Conservation (phyloP, 37 sponge, comb jelly and placozoan genomes). For the Beroe forskalii region DNA sequence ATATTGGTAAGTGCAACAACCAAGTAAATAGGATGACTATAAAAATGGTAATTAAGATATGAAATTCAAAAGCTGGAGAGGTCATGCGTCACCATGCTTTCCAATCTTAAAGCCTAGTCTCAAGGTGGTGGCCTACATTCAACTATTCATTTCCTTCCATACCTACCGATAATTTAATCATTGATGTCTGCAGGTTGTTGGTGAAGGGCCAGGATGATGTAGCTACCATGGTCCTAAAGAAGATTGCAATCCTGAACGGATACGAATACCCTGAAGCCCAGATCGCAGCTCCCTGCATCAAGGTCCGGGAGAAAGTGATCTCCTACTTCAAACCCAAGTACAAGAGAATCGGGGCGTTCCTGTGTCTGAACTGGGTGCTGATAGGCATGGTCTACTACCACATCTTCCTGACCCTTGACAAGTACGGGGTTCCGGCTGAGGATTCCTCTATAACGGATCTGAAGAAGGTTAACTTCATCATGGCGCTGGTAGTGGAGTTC, state of each 20-base stretch:
- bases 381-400: slow-evolving; percentile 46
- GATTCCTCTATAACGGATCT: neutral
- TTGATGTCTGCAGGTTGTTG: slow-evolving; percentile 23
- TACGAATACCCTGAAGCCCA: neutral
- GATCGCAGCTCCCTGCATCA: neutral
- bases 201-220: slow-evolving; percentile 25
- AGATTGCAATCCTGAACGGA: slow-evolving; percentile 20
- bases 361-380: slow-evolving; percentile 6
- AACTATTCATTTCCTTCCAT: too few species aligned
- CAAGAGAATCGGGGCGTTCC: neutral
- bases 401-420: neutral
- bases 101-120: too few species aligned
- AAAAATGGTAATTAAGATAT: too few species aligned
- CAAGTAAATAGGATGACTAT: too few species aligned
- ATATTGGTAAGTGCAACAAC: slow-evolving; percentile 32
- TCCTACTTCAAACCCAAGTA: slow-evolving; percentile 21
- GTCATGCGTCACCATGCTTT: too few species aligned
- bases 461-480: neutral
- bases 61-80: too few species aligned
- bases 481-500: neutral
- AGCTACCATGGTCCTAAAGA: slow-evolving; percentile 12
- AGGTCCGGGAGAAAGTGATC: slow-evolving; percentile 5
- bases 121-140: too few species aligned
- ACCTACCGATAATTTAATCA: too few species aligned
- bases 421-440: neutral